phyloP scores from a whole-genome alignment of 2,888 invertebrate species.

The Eueremaeus valkanovi region DNA sequence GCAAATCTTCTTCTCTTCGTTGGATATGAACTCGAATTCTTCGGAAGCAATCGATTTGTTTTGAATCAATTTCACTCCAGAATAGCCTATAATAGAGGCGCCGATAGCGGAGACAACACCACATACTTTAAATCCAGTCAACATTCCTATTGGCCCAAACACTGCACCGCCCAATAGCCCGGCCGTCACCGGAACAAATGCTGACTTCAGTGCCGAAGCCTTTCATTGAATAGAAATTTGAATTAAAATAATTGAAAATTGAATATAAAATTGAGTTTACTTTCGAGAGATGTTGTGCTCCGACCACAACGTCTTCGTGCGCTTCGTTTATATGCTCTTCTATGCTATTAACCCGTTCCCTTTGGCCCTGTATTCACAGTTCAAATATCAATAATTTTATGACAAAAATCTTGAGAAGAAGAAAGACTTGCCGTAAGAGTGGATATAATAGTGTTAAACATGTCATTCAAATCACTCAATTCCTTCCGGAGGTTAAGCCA shows the following conservation, averaged over 20 bases:
- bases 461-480: slow-evolving; percentile 26
- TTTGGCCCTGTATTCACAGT: slow-evolving; percentile 10
- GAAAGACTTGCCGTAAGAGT: not conserved
- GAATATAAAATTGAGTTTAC: too few species aligned
- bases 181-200: slow-evolving; percentile 7
- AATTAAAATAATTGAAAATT: too few species aligned
- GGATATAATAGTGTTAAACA: slow-evolving; percentile 8
- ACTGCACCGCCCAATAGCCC: slow-evolving; percentile 3
- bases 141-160: slow-evolving; percentile 10
- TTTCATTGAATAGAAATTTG: too few species aligned
- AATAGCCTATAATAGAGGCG: slow-evolving; percentile 8
- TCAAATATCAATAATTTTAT: not conserved
- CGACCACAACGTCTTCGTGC: not conserved
- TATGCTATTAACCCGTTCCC: not conserved
- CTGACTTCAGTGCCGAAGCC: not conserved
- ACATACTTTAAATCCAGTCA: slow-evolving; percentile 5
- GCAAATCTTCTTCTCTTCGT: not conserved
- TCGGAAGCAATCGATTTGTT: slow-evolving; percentile 8
- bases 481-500: not conserved
- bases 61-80: slow-evolving; percentile 23
- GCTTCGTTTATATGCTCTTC: not conserved
- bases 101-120: slow-evolving; percentile 3
- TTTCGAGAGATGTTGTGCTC: slow-evolving; percentile 28
- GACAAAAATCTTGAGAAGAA: not conserved
- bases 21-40: not conserved